Base-by-base conservation (phyloP, 2,797 vertebrate species). In the Intellagama lesueurii region DNA sequence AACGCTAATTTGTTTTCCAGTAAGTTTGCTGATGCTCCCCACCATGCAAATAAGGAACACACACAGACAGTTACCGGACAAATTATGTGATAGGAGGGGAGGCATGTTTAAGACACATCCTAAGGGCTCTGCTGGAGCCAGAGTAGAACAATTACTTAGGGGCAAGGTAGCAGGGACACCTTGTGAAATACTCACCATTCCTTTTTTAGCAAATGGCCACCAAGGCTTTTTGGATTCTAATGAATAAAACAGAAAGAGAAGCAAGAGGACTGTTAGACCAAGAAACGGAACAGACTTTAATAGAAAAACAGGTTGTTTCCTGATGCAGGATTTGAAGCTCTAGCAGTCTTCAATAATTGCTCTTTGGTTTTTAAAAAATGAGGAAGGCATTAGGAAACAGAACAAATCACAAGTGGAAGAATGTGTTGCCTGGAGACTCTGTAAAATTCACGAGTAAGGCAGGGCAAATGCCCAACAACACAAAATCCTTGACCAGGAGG, bases 151-250 rank as follows among this genome's bases (percentile, higher is more conserved):
- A 49, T 86, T 90, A 76, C 68, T 16, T 49, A 7, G 26, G 86
- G 79, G 22, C n/a, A 11, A 22, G 85, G 77, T 4, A 12, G 1
- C n/a, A 90, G 85, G 91, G 52, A 12, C 68, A 83, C 83, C 77
- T 47, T 5, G 2, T 17, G 5, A 44, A 91, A 92, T 95, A 98
- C 98, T 96, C 95, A 98, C 98, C 75, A 95, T 94, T 95, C 95
- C 96, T 92, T 97, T 98, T 90, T 96, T 98, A 49, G 96, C 96
- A 94, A 99, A 98, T 47, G 98, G 98, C 98, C 98, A 98, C 96
- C 98, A 98, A 87, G 97, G 95, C 92, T 98, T 99, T 97, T 98
- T 99, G n/a, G 97, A 97, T 94, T 98, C 98, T 99, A 94, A 79
- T 26, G 77, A 52, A 78, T 84, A 85, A 94, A 90, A 94, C 40